A percentile compares a stretch with the other conserved stretches of the same genome.
Conservation (phyloP, 2,888 invertebrate species). For the Cerastoderma edule region DNA sequence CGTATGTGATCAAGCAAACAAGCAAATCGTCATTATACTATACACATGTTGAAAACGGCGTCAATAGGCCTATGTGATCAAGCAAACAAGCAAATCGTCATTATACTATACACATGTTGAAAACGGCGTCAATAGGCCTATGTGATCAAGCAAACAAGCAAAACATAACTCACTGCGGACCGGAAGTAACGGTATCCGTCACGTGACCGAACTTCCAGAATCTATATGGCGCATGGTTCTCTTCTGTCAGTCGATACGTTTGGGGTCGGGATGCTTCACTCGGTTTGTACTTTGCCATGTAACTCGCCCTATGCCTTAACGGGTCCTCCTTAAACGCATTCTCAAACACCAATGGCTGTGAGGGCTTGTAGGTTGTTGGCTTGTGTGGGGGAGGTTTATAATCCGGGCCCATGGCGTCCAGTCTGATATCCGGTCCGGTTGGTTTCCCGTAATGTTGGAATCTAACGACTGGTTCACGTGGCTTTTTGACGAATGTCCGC, state of each 20-base stretch:
- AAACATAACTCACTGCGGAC: slow-evolving; percentile 10
- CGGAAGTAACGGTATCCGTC: slow-evolving; percentile 8
- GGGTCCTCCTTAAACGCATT: slow-evolving; percentile 3
- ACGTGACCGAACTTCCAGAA: slow-evolving; percentile 8
- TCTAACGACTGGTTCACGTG: background rate
- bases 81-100: too few species aligned
- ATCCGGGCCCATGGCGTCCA: slow-evolving; percentile 15
- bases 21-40: too few species aligned
- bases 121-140: too few species aligned
- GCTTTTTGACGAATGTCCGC: background rate
- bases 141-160: too few species aligned
- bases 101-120: too few species aligned
- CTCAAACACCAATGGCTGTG: background rate
- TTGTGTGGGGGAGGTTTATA: slow-evolving; percentile 4
- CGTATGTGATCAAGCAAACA: too few species aligned
- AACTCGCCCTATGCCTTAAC: background rate
- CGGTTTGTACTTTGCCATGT: background rate
- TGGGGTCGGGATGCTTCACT: background rate
- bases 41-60: too few species aligned
- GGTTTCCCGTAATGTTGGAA: slow-evolving; percentile 15
- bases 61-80: too few species aligned
- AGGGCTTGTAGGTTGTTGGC: background rate
- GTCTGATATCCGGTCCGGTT: slow-evolving; percentile 21
- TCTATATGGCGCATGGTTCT: slow-evolving; percentile 11
- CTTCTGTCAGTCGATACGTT: slow-evolving; percentile 17